Conservation (phyloP, 1,140 invertebrate species). For the Hermetia illucens region DNA sequence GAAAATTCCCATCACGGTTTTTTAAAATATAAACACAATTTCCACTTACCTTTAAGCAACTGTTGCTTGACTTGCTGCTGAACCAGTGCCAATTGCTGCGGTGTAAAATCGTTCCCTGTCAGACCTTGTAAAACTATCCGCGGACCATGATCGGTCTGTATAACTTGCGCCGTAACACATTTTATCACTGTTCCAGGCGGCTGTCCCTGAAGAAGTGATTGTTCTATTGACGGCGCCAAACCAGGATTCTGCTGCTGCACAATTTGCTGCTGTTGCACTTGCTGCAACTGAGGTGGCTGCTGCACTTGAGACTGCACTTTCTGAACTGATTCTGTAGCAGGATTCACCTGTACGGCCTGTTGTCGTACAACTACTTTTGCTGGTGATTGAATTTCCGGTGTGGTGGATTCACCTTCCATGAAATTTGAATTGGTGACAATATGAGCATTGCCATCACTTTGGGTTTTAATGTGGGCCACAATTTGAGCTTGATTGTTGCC, state of each 20-base stretch:
- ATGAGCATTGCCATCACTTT: constrained; percentile 27
- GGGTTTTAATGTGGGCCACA: constrained; percentile 45
- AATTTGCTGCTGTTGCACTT: constrained; percentile 8
- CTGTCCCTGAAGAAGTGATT: constrained; percentile 55
- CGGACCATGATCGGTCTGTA: constrained; percentile 67
- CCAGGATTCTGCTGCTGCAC: constrained; percentile 10
- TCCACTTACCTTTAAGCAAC: constrained; percentile 63
- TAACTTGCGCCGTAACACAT: constrained; percentile 67
- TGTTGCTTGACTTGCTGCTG: constrained; percentile 81
- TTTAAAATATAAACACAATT: too few species aligned
- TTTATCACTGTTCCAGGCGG: constrained; percentile 76
- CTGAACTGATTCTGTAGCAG: constrained; percentile 15
- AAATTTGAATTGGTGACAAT: constrained; percentile 22
- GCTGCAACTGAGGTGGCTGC: constrained; percentile 8
- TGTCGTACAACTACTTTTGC: constrained; percentile 10
- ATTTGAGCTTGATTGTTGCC: constrained; percentile 58
- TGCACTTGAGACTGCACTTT: constrained; percentile 3
- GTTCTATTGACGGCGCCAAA: constrained; percentile 41
- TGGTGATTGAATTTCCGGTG: constrained; percentile 10
- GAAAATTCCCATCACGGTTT: too few species aligned
- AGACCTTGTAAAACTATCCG: constrained; percentile 71
- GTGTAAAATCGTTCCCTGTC: constrained; percentile 64
- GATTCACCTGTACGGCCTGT: constrained; percentile 10
- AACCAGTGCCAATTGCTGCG: constrained; percentile 60
- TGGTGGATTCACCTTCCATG: constrained; percentile 15